Conservation (phyloP, 2,797 vertebrate species). For the Sebastes jordani region DNA sequence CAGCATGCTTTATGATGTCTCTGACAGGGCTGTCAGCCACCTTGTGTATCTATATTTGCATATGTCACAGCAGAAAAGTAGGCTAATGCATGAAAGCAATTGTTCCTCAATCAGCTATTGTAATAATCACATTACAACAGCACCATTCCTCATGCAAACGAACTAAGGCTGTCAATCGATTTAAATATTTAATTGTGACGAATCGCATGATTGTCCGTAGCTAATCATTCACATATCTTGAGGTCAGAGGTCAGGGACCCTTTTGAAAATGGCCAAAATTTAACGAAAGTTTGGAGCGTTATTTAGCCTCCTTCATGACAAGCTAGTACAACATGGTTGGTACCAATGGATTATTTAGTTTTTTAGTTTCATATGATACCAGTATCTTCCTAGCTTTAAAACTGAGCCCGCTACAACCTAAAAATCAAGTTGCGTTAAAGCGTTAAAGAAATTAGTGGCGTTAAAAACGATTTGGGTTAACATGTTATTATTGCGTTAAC, state of each 20-base stretch:
- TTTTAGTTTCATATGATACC: not conserved
- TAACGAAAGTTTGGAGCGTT: not conserved
- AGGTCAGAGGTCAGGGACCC: no score
- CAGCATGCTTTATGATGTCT: not conserved
- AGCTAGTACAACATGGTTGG: not conserved
- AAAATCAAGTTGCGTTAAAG: no score
- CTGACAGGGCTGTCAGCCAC: not conserved
- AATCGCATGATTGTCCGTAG: not conserved
- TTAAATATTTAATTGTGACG: fast-evolving
- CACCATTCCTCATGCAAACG: no score
- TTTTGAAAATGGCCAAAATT: no score
- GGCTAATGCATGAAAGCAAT: not conserved
- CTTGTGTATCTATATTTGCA: not conserved
- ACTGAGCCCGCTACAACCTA: no score
- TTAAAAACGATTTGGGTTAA: no score
- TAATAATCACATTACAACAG: not conserved
- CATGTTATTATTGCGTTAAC: no score
- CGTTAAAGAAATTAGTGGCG: no score
- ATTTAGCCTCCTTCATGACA: not conserved
- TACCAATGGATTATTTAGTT: not conserved
- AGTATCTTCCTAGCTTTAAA: not conserved
- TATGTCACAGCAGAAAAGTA: not conserved
- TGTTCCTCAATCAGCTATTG: not conserved
- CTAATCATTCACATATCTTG: not conserved
- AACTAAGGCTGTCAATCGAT: no score